A percentile compares a stretch with the other conserved stretches of the same genome.
Evolutionary conservation across 2,113 vertebrate genomes (phyloP).

Genomic region (Cyprinus carpio): DNA sequence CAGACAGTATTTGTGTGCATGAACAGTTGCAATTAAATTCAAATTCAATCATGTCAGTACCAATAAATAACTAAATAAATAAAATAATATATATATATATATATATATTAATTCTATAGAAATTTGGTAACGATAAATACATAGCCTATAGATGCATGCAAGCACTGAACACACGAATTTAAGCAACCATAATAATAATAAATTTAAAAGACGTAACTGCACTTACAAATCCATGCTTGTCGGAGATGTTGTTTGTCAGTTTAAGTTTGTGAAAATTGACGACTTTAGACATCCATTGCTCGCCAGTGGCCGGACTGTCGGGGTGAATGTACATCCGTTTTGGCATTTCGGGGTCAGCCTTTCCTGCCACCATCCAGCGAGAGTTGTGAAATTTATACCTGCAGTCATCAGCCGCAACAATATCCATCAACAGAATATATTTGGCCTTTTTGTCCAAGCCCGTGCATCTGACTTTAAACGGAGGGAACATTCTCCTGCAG

Average conservation of each 20-base stretch:
- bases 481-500: constrained; percentile 95
- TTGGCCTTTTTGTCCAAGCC: constrained; percentile 99
- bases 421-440: constrained; percentile 98
- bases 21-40: not conserved
- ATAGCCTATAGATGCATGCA: not conserved
- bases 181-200: not conserved
- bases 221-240: constrained; percentile 99
- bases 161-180: no score
- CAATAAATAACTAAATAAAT: no score
- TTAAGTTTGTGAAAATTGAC: constrained; percentile 99
- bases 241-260: constrained; percentile 98
- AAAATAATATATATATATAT: no score
- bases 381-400: constrained; percentile 99
- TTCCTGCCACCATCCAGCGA: constrained; percentile 99
- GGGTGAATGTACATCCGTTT: constrained; percentile 99
- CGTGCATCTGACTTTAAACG: constrained; percentile 98
- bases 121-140: not conserved
- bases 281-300: constrained; percentile 99
- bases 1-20: not conserved
- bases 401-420: constrained; percentile 98
- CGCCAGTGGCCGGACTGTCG: constrained; percentile 96
- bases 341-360: constrained; percentile 99
- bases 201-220: no score
- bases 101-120: no score
- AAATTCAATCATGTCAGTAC: not conserved